Conservation (phyloP, 2,113 vertebrate species). For the Romanogobio albipinnatus region DNA sequence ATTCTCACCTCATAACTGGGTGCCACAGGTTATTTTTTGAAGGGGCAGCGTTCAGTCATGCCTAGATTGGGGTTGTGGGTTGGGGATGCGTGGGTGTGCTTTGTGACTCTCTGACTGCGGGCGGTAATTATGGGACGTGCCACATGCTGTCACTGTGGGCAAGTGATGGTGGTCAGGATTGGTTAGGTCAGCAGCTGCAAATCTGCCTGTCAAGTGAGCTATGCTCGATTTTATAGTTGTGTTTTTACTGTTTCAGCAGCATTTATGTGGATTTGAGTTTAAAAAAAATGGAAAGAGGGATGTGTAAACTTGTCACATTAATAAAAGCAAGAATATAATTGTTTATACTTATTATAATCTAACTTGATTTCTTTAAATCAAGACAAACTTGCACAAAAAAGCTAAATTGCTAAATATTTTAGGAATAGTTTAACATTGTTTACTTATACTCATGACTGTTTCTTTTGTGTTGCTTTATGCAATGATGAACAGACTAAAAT, state of each 20-base stretch:
- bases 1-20: constrained; percentile 65
- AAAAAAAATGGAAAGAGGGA: background rate
- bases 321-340: background rate
- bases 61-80: constrained; percentile 41
- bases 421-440: too few relatives aligned
- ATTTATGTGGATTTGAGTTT: background rate
- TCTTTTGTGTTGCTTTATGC: too few relatives aligned
- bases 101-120: constrained; percentile 40
- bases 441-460: too few relatives aligned
- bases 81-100: constrained; percentile 20
- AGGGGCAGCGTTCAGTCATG: constrained; percentile 66
- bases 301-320: background rate
- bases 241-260: background rate
- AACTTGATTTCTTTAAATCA: too few relatives aligned
- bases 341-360: too few relatives aligned
- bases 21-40: constrained; percentile 67
- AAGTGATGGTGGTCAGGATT: constrained; percentile 12
- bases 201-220: constrained; percentile 5
- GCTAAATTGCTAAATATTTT: too few relatives aligned
- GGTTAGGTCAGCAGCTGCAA: background rate
- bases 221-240: background rate
- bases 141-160: background rate
- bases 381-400: too few relatives aligned
- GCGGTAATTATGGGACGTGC: constrained; percentile 43
- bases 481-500: too few relatives aligned